Evolutionary conservation across 2,113 vertebrate species (phyloP), one percentile per base, ranked within the genome.

Genomic region (Hylia prasina): DNA sequence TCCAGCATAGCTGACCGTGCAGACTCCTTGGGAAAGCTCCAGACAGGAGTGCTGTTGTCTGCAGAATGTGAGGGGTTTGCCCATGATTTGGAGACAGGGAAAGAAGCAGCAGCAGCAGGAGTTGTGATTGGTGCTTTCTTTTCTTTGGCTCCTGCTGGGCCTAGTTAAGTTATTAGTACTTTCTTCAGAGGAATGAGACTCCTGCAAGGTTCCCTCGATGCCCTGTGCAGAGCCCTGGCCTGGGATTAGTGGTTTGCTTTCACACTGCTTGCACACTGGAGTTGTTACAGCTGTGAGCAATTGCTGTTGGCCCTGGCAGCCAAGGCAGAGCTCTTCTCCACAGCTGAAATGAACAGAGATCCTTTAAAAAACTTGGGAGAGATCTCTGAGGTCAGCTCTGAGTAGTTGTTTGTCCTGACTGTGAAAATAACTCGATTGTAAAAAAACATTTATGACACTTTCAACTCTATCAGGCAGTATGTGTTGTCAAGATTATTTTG

Each of bases 281-380:
- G 94, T 83, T 93, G 71, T 90, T 90, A 77, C 87, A 96, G 94
- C 94, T 94, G 90, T 23, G 64, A 91, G 95, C 78, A 88, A 93
- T 94, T 96, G 93, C 90, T 86, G 18, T 45, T 83, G 75, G 95
- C 79, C 79, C 54, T 66, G 45, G 63, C 77, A 91, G 87, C 45
- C 66, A 44, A 56, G 45, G 81, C 81, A 91, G 89, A 17, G 54
- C 77, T 90, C 13, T 93, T 93, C 90, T 93, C 84, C 75, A 72
- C 53, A 25, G 81, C 78, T 72, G 72, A 89, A 94, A 79, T 1
- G 56, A 93, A 51, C 85, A 94, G 95, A 58, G 44, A 81, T 60
- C 79, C 75, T 95, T 96, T 80, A 91, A 93, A 93, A 91, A 70
- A 56, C 68, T 63, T 47, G 85, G 78, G 91, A 63, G 31, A 33